Evolutionary conservation across 2,113 vertebrate species (phyloP).

Genomic region (Pleuronectes platessa): DNA sequence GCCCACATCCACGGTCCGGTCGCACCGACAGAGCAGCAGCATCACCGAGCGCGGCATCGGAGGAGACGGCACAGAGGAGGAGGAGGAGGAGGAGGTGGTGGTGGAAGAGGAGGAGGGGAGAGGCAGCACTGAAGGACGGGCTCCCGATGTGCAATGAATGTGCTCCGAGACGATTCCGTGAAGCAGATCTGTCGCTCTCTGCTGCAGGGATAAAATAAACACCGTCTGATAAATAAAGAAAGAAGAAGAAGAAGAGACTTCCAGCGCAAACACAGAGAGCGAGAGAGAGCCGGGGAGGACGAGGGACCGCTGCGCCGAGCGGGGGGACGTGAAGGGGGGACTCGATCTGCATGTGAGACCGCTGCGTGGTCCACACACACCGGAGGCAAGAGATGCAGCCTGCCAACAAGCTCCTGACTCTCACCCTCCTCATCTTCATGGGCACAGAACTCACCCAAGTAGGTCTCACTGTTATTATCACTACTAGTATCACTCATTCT

Average conservation of each 20-base stretch:
- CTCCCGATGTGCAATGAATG: conserved; percentile 84
- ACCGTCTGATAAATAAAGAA: conserved; percentile 4
- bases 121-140: conserved; percentile 50
- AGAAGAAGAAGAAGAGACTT: conserved; percentile 36
- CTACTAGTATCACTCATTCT: not conserved
- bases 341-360: conserved; percentile 86
- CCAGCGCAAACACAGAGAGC: conserved; percentile 2
- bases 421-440: conserved; percentile 93
- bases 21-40: conserved; percentile 63
- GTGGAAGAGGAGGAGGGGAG: conserved; percentile 15
- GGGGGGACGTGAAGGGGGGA: conserved; percentile 61
- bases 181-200: conserved; percentile 80
- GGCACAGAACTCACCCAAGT: conserved; percentile 98
- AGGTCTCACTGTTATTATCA: conserved; percentile 74
- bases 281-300: not conserved
- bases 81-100: not conserved
- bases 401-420: conserved; percentile 92
- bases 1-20: conserved; percentile 43
- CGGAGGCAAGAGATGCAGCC: conserved; percentile 91
- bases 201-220: conserved; percentile 64
- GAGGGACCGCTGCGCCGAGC: not conserved
- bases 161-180: conserved; percentile 86
- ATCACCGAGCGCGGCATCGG: conserved; percentile 23
- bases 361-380: conserved; percentile 77
- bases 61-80: conserved; percentile 1